A percentile compares a stretch with the other conserved stretches of the same genome.
These are phyloP conservation scores for Scolanthus callimorphus DNA, from an alignment of 92 coral and sea anemone genomes.

Conservation along the genomic window DNA sequence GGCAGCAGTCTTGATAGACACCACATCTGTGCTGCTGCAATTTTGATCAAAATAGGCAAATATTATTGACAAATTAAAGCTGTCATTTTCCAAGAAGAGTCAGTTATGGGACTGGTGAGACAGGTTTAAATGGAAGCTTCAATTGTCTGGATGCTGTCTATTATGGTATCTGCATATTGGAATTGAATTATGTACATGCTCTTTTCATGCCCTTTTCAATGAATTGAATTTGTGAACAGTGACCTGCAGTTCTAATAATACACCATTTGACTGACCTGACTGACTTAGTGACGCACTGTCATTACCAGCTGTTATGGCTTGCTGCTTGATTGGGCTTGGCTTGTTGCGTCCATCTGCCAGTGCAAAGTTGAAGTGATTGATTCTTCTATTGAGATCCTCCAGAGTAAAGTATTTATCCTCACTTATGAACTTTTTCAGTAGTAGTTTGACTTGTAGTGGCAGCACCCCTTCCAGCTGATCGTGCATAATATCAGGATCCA, in stretches of 20 bases:
- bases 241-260: no score
- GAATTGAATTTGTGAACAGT: no score
- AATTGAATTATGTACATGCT: no score
- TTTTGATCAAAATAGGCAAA: not conserved
- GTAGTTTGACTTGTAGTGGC: conserved; percentile 36
- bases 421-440: conserved; percentile 30
- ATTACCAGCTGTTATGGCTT: conserved; percentile 5
- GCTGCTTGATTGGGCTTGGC: no score
- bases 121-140: no score
- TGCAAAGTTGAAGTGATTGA: conserved; percentile 50
- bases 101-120: no score
- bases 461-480: conserved; percentile 55
- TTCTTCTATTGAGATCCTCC: conserved; percentile 41
- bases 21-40: conserved; percentile 62
- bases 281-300: conserved; percentile 48
- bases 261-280: no score
- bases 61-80: no score
- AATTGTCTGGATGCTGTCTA: no score
- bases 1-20: conserved; percentile 45
- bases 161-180: no score
- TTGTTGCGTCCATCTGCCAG: conserved; percentile 54
- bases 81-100: not conserved
- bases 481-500: conserved; percentile 72
- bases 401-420: conserved; percentile 39
- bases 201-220: no score